Evolutionary conservation across 2,113 vertebrate genomes (phyloP), one percentile per base, ranked within the genome.

Genomic region (Strigops habroptila): DNA sequence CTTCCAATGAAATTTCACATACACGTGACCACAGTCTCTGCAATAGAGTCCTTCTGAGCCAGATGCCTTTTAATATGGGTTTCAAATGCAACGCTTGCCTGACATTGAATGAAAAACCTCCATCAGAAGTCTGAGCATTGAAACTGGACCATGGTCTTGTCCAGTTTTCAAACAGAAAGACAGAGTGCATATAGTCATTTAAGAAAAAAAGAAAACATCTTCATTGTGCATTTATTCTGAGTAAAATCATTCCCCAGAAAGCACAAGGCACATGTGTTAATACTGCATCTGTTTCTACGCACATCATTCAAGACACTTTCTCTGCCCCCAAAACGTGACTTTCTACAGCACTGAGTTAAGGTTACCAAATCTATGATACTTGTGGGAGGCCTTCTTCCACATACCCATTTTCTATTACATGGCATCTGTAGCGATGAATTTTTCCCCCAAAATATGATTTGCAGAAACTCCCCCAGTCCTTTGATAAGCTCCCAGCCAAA

Each of bases 391-490:
- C 35, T 65, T 14, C 53, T 75, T 55, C 65, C 52, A 88, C 4
- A 14, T 74, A 86, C 28, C 2, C 3, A 78, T 89, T 87, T 88
- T 59, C 60, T 87, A 70, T 86, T 62, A 57, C 15, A 33, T 2
- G 27, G 28, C 70, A 79, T 78, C 82, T 82, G 62, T 14, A 80
- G 52, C 37, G 19, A 57, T 31, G 27, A 70, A 83, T 62, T 78
- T 51, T 82, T 77, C 67, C 92, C 55, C 94, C 92, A 73, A 75
- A 96, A 95, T 39, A 95, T 10, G 28, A 87, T 80, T 55, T 57
- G 51, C 55, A 88, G 46, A 62, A 96, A 95, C 68, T 94, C 88
- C 91, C 39, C 53, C 75, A 77, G 92, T 96, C 75, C 90, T 96
- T 52, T 73, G 87, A 94, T 86, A 94, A 96, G 39, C 60, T 81